Evolutionary conservation across 2,113 vertebrate genomes (phyloP), one percentile per base, ranked within the genome.

Genomic region (Zosterops hypoxanthus): DNA sequence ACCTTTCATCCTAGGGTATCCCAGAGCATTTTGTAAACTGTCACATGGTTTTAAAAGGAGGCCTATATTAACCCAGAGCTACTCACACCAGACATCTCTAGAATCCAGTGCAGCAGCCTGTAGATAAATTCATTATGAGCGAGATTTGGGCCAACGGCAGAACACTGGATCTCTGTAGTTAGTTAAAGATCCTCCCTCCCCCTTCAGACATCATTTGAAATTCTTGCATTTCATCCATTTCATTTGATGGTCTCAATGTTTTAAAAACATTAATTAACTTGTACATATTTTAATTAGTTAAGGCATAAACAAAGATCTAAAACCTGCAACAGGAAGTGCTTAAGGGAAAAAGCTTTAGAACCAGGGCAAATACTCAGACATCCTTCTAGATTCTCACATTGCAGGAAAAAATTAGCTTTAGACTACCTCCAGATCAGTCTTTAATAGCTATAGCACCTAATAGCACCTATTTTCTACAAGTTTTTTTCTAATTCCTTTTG

Each of bases 1-100:
- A 76, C 83, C 95, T 97, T 96, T 97, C 89, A 95, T 96, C 92
- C 86, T 46, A 34, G 61, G 47, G 56, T 78, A 95, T 94, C 95
- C 91, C 72, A 97, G 65, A 96, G 92, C 95, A 96, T 56, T 96
- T 89, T 96, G 49, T 71, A 76, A 82, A 75, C 73, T 91, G 89
- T 95, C 92, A 91, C 94, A 94, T 0, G 14, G 65, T 49, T 92
- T 82, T 78, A 92, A 93, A 93, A 86, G 88, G n/a, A 93, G 28
- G 18, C 42, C 44, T 71, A 5, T 12, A 61, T 86, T 94, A 88
- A 90, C 13, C 64, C 68, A 88, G 94, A 81, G 60, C 44, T 80
- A 52, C 68, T 20, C 61, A 78, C 3, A 57, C 26, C 95, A 95
- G 92, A 95, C 94, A 69, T 34, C 61, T 36, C 92, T 0, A 71